phyloP scores from a whole-genome alignment of 2,797 vertebrate species.

The Ateles fusciceps region DNA sequence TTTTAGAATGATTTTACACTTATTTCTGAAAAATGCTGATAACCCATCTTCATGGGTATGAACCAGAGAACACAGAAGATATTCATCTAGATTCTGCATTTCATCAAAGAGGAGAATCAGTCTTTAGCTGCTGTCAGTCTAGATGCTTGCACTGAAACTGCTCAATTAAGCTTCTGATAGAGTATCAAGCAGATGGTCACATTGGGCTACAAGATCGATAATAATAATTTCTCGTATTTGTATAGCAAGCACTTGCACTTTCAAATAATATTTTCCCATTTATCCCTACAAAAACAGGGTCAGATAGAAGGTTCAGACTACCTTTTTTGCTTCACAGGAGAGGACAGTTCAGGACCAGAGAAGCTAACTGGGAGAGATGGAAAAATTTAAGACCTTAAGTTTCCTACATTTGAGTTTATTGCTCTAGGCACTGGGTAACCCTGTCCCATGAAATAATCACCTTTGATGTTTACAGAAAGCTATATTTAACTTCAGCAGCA shows the following conservation, averaged over 20 bases:
- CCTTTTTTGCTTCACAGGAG: not conserved
- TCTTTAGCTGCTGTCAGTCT: not conserved
- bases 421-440: not conserved
- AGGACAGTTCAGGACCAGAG: not conserved
- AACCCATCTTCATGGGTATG: not conserved
- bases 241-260: constrained; percentile 31
- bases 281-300: not conserved
- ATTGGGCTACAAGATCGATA: constrained; percentile 41
- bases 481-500: not conserved
- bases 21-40: not conserved
- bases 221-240: constrained; percentile 55
- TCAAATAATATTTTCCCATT: constrained; percentile 2
- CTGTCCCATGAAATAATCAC: not conserved
- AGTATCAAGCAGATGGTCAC: constrained; percentile 10
- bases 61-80: not conserved
- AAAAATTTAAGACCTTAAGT: not conserved
- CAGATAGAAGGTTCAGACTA: not conserved
- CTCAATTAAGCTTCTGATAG: constrained; percentile 41
- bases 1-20: not conserved
- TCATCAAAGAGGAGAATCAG: not conserved
- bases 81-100: not conserved
- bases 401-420: not conserved
- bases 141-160: not conserved
- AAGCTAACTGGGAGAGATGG: not conserved
- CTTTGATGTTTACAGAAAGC: not conserved